Percentiles rank a stretch among this genome's conserved stretches.
phyloP scores from a whole-genome alignment of 2,888 invertebrate genomes.

The Lasioglossum vierecki region DNA sequence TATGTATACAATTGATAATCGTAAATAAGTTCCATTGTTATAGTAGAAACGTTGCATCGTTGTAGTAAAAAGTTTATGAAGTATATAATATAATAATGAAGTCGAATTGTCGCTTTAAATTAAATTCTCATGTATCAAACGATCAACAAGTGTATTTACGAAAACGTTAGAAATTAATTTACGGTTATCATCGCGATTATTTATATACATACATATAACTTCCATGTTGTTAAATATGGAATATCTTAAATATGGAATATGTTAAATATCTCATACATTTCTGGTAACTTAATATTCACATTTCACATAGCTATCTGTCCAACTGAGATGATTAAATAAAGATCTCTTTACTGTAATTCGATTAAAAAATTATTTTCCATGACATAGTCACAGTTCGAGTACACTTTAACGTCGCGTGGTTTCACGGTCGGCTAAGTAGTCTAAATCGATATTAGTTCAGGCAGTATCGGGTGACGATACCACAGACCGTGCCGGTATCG shows the following conservation, averaged over 20 bases:
- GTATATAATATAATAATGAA: too few species aligned
- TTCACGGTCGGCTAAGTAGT: conserved; percentile 58
- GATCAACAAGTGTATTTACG: neutral
- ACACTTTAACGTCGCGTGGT: conserved; percentile 40
- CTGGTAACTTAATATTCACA: conserved; percentile 38
- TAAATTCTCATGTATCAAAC: neutral
- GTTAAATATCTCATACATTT: conserved; percentile 17
- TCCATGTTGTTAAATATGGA: conserved; percentile 1
- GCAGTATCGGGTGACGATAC: conserved; percentile 66
- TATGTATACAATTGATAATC: neutral
- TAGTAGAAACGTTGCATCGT: neutral
- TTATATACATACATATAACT: conserved; percentile 56
- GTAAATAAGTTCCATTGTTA: neutral
- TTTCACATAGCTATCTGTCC: conserved; percentile 23
- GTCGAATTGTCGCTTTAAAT: neutral
- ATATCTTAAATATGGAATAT: neutral
- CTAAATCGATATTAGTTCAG: conserved; percentile 53
- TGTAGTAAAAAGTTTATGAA: neutral
- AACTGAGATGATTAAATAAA: conserved; percentile 21
- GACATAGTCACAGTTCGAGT: conserved; percentile 25
- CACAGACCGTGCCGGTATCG: conserved; percentile 68
- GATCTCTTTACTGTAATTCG: neutral
- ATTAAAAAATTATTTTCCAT: conserved; percentile 19
- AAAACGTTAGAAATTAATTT: conserved; percentile 12
- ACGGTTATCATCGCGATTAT: conserved; percentile 42